A percentile compares a stretch with the other conserved stretches of the same genome.
Conservation (phyloP, 1,140 invertebrate genomes). For the Pogonomyrmex californicus region DNA sequence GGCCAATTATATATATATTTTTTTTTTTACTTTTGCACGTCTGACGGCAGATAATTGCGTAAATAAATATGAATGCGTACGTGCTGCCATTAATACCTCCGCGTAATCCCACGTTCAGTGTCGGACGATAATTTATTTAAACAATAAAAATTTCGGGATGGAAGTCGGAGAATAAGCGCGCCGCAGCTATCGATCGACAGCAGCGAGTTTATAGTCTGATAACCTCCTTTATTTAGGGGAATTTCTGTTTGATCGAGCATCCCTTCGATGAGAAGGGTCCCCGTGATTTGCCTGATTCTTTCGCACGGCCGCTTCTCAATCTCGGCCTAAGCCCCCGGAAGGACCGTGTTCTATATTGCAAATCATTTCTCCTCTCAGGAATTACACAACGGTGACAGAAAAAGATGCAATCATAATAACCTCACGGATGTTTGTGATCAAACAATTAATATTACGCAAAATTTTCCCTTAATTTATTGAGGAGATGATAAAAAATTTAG, state of each 20-base stretch:
- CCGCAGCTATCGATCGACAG: slow-evolving; percentile 53
- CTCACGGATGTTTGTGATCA: slow-evolving; percentile 9
- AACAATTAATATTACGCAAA: not conserved
- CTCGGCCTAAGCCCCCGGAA: slow-evolving; percentile 66
- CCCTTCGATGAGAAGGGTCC: slow-evolving; percentile 71
- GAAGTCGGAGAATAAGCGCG: slow-evolving; percentile 28
- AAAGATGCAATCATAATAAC: slow-evolving; percentile 17
- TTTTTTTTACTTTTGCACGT: slow-evolving; percentile 10
- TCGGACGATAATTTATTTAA: slow-evolving; percentile 56
- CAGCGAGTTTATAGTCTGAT: slow-evolving; percentile 68
- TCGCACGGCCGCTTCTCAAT: slow-evolving; percentile 77
- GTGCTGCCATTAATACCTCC: slow-evolving; percentile 44
- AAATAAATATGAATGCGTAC: slow-evolving; percentile 57
- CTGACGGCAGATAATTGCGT: slow-evolving; percentile 49
- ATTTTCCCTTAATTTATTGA: not conserved
- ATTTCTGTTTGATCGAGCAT: slow-evolving; percentile 76
- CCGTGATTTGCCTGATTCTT: slow-evolving; percentile 78
- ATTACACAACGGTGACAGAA: slow-evolving; percentile 31
- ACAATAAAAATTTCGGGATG: slow-evolving; percentile 53
- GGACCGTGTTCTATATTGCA: slow-evolving; percentile 53
- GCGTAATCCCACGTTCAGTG: slow-evolving; percentile 42
- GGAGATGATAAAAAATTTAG: not conserved
- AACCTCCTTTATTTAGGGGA: slow-evolving; percentile 71
- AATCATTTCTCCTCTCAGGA: slow-evolving; percentile 43
- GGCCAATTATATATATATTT: slow-evolving; percentile 59